Conservation (phyloP, 1,140 invertebrate species). For the Zaprionus davidi region DNA sequence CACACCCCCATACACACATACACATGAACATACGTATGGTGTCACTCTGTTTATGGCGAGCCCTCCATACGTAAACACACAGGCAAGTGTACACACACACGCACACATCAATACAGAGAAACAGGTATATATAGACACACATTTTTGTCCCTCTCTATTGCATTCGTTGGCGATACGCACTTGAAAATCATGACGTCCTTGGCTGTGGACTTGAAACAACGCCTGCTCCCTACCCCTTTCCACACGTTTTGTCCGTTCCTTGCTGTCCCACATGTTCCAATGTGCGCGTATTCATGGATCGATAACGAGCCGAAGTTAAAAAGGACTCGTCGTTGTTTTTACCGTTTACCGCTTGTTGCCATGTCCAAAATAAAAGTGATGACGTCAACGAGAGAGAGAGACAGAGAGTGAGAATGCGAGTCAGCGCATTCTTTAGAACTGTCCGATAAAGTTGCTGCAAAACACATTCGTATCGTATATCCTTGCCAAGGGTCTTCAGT, state of each 20-base stretch:
- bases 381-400: constrained; percentile 74
- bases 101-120: background rate
- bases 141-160: constrained; percentile 1
- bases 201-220: constrained; percentile 58
- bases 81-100: background rate
- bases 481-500: constrained; percentile 3
- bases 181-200: constrained; percentile 77
- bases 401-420: constrained; percentile 60
- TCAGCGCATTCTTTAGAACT: constrained; percentile 21
- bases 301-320: constrained; percentile 60
- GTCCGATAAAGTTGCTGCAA: constrained; percentile 6
- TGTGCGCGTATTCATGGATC: constrained; percentile 43
- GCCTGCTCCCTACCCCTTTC: background rate
- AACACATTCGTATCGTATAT: constrained; percentile 19
- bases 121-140: background rate
- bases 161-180: constrained; percentile 53
- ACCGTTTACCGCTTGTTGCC: constrained; percentile 56
- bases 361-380: constrained; percentile 71
- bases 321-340: constrained; percentile 19
- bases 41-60: constrained; percentile 9
- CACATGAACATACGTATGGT: background rate
- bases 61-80: constrained; percentile 6
- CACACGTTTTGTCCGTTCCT: background rate
- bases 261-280: background rate
- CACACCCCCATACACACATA: background rate